Percentiles rank a stretch among this genome's conserved stretches.
These are phyloP conservation scores for Pheosia tremula DNA, from an alignment of 2,888 invertebrate species.

Conservation along the genomic window DNA sequence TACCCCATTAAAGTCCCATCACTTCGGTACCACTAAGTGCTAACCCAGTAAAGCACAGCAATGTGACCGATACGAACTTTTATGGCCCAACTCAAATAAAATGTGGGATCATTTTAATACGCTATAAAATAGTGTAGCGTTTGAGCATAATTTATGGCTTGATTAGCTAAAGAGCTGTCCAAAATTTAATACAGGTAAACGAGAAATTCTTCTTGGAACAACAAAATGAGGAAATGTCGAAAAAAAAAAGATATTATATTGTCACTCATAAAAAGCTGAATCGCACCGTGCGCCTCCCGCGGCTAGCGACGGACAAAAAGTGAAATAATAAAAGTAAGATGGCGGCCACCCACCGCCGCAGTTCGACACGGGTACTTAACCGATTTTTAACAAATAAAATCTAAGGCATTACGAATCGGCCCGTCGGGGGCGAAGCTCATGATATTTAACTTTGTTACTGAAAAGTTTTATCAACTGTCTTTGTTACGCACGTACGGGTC, in stretches of 20 bases:
- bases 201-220: conserved; percentile 72
- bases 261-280: conserved; percentile 82
- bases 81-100: conserved; percentile 58
- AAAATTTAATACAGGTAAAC: conserved; percentile 75
- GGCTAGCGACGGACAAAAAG: conserved; percentile 77
- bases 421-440: conserved; percentile 63
- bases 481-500: conserved; percentile 45
- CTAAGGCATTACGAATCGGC: conserved; percentile 83
- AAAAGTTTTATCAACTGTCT: conserved; percentile 58
- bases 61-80: conserved; percentile 9
- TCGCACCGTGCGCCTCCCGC: conserved; percentile 78
- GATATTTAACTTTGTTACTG: conserved; percentile 67
- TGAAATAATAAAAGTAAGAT: conserved; percentile 77
- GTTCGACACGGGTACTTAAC: conserved; percentile 84
- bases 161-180: conserved; percentile 75
- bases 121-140: conserved; percentile 72
- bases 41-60: neutral
- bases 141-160: conserved; percentile 78
- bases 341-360: conserved; percentile 81
- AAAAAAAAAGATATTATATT: conserved; percentile 68
- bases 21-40: conserved; percentile 3
- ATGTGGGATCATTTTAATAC: conserved; percentile 66
- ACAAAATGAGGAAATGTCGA: conserved; percentile 58
- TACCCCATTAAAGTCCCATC: neutral
- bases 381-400: conserved; percentile 85